Evolutionary conservation across 1,140 invertebrate species (phyloP).

Genomic region (Hyles euphorbiae): DNA sequence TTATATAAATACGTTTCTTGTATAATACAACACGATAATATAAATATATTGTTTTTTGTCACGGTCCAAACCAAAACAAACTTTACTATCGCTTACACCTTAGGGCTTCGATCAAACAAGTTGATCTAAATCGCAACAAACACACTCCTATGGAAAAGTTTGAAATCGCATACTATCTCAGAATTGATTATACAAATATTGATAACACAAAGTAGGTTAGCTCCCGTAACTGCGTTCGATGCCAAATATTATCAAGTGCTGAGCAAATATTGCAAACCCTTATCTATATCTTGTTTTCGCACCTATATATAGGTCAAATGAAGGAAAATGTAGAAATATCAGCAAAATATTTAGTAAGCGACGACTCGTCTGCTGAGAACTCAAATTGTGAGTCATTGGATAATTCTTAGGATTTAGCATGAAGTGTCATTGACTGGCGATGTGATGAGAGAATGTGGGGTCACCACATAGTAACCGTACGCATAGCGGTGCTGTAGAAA

Average conservation of each 20-base stretch:
- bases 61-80: background rate
- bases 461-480: constrained; percentile 38
- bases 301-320: constrained; percentile 54
- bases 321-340: constrained; percentile 9
- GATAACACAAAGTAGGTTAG: constrained; percentile 69
- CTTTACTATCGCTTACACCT: background rate
- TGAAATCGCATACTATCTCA: constrained; percentile 21
- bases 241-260: constrained; percentile 66
- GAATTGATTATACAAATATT: constrained; percentile 56
- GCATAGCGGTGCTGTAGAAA: constrained; percentile 16
- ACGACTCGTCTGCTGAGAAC: constrained; percentile 34
- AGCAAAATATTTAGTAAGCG: constrained; percentile 32
- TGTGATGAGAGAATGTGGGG: constrained; percentile 22
- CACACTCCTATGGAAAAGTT: background rate
- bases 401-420: too few species aligned
- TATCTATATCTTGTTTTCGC: constrained; percentile 61
- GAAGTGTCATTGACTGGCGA: too few species aligned
- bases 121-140: too few species aligned
- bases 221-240: constrained; percentile 55
- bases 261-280: constrained; percentile 62
- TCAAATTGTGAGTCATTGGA: constrained; percentile 14
- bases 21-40: too few species aligned
- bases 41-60: too few species aligned
- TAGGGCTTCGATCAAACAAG: background rate
- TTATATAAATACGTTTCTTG: constrained; percentile 8